Evolutionary conservation across 2,113 vertebrate species (phyloP), one percentile per base, ranked within the genome.

Genomic region (Brachyhypopomus occidentalis): DNA sequence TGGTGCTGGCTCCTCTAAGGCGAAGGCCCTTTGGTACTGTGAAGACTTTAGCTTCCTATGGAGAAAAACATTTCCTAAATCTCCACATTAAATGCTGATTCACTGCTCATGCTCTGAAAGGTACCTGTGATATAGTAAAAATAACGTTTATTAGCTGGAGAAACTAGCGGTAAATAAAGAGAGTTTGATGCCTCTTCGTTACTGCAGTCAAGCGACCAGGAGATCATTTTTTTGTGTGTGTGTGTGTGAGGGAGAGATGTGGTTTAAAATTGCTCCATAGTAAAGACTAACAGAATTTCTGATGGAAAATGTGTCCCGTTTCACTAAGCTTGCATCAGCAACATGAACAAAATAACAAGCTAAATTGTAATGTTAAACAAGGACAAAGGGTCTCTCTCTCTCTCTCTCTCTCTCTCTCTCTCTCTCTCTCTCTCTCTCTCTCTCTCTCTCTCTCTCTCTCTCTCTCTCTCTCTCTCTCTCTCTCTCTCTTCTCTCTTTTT

Each of bases 291-390:
- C 60, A 27, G 79, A 56, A 36, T 58, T 81, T 76, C 74, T 64
- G 59, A 77, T 73, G 70, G 25, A 22, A 20, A 56, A 66, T 66
- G 27, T 78, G 75, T 83, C 30, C 45, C 56, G 16, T 78, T 73
- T 73, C 34, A 83, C 59, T 34, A 27, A 20, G 34, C 60, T 83
- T 74, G 48, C 82, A 83, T 72, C 70, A 74, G 76, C 77, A 62
- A n/a, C 19, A 0, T 36, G 48, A 52, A 5, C 25, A 45, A 45
- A 62, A 63, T 45, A 38, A 3, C 0, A 67, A 56, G 56, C 52
- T 25, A 59, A 41, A 41, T 8, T 14, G 59, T 20, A 83, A 58
- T 74, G 62, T 38, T 55, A 41, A 45, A 73, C 11, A 74, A 16
- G 17, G 38, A 64, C 62, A 64, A 64, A 64, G 62, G 25, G 2